phyloP scores from a whole-genome alignment of 2,888 invertebrate genomes.

The Nomada hirtipes region DNA sequence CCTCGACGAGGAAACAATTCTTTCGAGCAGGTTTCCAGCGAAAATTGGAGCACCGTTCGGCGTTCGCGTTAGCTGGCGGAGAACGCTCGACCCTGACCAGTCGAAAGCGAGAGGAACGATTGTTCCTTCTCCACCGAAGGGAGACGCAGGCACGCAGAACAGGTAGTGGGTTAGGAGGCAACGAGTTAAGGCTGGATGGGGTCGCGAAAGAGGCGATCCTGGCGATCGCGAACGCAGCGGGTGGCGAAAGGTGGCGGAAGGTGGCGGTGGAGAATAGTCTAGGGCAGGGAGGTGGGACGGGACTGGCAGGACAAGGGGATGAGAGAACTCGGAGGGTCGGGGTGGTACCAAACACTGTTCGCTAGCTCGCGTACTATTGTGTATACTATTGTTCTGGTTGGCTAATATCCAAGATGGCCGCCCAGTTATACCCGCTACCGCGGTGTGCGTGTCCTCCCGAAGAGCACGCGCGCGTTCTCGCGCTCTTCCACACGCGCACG shows the following conservation, averaged over 20 bases:
- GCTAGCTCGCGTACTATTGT: constrained; percentile 81
- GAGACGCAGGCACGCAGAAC: not conserved
- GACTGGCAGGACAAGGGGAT: constrained; percentile 49
- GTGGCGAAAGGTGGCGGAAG: constrained; percentile 55
- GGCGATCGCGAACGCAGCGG: constrained; percentile 55
- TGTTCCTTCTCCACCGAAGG: too few species aligned
- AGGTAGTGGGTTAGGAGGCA: constrained; percentile 52
- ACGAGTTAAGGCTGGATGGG: constrained; percentile 45
- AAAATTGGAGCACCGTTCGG: too few species aligned
- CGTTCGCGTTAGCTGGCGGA: too few species aligned
- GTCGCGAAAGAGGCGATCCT: constrained; percentile 55
- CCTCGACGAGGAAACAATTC: too few species aligned
- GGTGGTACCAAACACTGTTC: constrained; percentile 79
- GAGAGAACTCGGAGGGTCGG: constrained; percentile 65
- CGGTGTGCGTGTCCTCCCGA: constrained; percentile 64
- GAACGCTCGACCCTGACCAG: not conserved
- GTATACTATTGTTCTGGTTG: constrained; percentile 84
- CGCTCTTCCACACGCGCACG: not conserved
- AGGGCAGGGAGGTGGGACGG: constrained; percentile 43
- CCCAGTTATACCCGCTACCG: constrained; percentile 78
- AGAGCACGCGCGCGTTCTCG: constrained; percentile 13
- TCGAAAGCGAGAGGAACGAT: not conserved
- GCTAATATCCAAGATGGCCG: constrained; percentile 84
- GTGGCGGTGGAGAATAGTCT: constrained; percentile 60
- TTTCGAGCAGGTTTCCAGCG: too few species aligned